Conservation (phyloP, 2,888 invertebrate genomes). For the Phalera bucephala region DNA sequence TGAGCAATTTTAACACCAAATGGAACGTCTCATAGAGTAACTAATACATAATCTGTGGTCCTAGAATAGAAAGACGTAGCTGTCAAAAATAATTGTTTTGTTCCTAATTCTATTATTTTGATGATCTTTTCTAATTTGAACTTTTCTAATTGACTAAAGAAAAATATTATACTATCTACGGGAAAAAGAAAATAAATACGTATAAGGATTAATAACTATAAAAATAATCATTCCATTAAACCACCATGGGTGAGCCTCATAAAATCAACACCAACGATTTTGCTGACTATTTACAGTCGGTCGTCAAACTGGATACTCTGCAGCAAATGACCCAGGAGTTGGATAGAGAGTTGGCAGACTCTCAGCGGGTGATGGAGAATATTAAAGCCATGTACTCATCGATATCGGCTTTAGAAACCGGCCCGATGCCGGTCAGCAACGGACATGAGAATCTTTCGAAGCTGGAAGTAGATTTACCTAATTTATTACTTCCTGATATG, state of each 20-base stretch:
- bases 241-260: slow-evolving; percentile 24
- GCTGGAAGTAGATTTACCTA: slow-evolving; percentile 54
- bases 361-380: slow-evolving; percentile 60
- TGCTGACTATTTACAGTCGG: slow-evolving; percentile 53
- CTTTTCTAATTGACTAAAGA: no score
- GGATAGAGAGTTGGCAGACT: slow-evolving; percentile 60
- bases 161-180: no score
- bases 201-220: no score
- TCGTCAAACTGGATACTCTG: slow-evolving; percentile 57
- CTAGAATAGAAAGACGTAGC: no score
- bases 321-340: slow-evolving; percentile 63
- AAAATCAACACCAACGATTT: slow-evolving; percentile 43
- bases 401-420: slow-evolving; percentile 32
- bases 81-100: no score
- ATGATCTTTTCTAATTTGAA: no score
- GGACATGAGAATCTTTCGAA: slow-evolving; percentile 52
- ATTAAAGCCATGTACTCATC: slow-evolving; percentile 57
- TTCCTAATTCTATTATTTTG: no score
- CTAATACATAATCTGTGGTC: no score
- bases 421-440: slow-evolving; percentile 12
- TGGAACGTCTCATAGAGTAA: no score
- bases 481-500: slow-evolving; percentile 63
- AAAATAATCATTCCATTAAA: no score
- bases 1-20: no score
- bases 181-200: no score